These are phyloP conservation scores for Amazona vittata DNA, from an alignment of 2,113 vertebrate genomes.

Conservation along the genomic window DNA sequence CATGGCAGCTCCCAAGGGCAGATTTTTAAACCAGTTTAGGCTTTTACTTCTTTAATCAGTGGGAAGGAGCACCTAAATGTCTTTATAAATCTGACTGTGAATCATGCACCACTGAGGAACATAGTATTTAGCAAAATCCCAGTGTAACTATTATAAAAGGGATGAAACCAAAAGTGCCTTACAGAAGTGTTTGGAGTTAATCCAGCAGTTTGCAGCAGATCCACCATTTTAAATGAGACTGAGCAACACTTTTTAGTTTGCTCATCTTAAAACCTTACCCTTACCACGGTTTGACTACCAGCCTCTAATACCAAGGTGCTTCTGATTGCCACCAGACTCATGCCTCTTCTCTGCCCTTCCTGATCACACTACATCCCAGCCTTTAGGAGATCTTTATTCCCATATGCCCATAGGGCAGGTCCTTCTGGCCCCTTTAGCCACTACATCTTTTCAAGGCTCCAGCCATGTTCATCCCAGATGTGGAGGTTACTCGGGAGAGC, in stretches of 20 bases:
- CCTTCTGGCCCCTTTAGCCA: background rate
- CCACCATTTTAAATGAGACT: background rate
- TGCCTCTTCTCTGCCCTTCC: background rate
- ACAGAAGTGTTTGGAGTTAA: background rate
- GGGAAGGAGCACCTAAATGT: constrained; percentile 27
- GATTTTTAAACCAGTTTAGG: constrained; percentile 22
- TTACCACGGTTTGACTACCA: background rate
- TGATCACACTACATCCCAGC: accelerated
- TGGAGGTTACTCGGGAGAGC: background rate
- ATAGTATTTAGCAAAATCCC: background rate
- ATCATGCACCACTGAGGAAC: background rate
- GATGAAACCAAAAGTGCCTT: background rate
- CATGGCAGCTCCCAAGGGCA: background rate
- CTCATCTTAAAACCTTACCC: background rate
- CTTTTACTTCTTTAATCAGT: constrained; percentile 40
- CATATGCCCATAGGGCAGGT: accelerated
- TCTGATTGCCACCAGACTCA: background rate
- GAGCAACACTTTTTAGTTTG: background rate
- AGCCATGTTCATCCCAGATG: background rate
- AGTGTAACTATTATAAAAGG: background rate
- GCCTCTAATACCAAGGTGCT: background rate
- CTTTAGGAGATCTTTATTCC: background rate
- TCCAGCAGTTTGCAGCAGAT: background rate
- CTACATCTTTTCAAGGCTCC: background rate
- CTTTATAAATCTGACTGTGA: constrained; percentile 39